Percentiles rank a stretch among this genome's conserved stretches.
phyloP scores from a whole-genome alignment of 2,797 vertebrate genomes.

The Varecia variegata region DNA sequence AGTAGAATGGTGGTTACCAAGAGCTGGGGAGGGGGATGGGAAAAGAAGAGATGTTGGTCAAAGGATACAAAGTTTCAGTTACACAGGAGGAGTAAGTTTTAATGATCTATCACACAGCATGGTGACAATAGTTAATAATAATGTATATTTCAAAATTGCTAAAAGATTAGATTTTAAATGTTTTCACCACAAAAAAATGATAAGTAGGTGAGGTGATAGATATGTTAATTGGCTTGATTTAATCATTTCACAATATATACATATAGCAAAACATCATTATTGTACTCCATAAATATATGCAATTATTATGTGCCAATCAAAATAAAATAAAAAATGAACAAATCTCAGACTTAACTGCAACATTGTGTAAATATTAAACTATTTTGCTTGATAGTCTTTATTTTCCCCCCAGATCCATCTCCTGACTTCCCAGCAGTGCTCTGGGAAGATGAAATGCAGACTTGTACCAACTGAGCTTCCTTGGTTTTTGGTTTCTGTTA shows the following conservation, averaged over 20 bases:
- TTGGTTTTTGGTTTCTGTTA: not conserved
- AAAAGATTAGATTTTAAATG: not conserved
- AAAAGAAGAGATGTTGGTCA: not conserved
- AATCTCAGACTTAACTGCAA: not conserved
- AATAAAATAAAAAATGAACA: not conserved
- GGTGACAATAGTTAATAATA: not conserved
- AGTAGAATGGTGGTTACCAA: not conserved
- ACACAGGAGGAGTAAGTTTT: not conserved
- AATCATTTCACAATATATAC: not conserved
- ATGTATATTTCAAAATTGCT: not conserved
- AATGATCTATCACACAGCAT: not conserved
- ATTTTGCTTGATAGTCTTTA: not conserved
- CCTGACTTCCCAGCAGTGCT: not conserved
- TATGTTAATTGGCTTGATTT: not conserved
- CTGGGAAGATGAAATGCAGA: not conserved
- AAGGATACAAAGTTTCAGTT: not conserved
- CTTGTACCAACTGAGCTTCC: not conserved
- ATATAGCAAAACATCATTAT: not conserved
- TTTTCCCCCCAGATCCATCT: not conserved
- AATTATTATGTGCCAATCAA: not conserved
- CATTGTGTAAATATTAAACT: not conserved
- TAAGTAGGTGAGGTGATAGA: not conserved
- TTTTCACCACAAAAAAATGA: not conserved
- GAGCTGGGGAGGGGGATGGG: not conserved
- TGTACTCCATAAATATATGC: not conserved